phyloP scores from a whole-genome alignment of 2,113 vertebrate genomes.

The Ageneiosus marmoratus region DNA sequence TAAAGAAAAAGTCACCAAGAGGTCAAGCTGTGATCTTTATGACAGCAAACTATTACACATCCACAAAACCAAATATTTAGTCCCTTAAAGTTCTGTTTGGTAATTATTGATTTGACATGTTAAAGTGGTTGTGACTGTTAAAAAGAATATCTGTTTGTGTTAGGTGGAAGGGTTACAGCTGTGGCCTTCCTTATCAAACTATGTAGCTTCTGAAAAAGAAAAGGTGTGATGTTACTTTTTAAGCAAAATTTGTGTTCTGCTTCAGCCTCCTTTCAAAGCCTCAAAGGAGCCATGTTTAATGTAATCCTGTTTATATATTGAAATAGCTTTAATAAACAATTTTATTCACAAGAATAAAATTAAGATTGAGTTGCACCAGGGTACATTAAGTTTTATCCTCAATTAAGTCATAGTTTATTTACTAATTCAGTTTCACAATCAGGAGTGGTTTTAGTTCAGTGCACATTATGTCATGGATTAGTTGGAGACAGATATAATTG shows the following conservation, averaged over 20 bases:
- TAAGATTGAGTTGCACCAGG: background rate
- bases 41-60: conserved; percentile 3
- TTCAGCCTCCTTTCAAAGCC: background rate
- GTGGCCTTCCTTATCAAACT: background rate
- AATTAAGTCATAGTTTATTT: background rate
- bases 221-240: background rate
- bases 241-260: background rate
- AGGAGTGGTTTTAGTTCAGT: background rate
- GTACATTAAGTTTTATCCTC: background rate
- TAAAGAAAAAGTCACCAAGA: background rate
- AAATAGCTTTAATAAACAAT: background rate
- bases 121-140: conserved; percentile 10
- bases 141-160: conserved; percentile 30
- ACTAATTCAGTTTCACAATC: background rate
- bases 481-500: background rate
- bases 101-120: conserved; percentile 25
- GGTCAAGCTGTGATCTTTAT: conserved; percentile 26
- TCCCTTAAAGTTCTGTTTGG: background rate
- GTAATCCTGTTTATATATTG: background rate
- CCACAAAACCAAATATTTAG: conserved; percentile 39
- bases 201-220: background rate
- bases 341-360: background rate
- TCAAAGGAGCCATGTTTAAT: background rate
- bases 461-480: background rate
- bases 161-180: conserved; percentile 21